A percentile compares a stretch with the other conserved stretches of the same genome.
Conservation (phyloP, 2,113 vertebrate genomes). For the Glareola pratincola region DNA sequence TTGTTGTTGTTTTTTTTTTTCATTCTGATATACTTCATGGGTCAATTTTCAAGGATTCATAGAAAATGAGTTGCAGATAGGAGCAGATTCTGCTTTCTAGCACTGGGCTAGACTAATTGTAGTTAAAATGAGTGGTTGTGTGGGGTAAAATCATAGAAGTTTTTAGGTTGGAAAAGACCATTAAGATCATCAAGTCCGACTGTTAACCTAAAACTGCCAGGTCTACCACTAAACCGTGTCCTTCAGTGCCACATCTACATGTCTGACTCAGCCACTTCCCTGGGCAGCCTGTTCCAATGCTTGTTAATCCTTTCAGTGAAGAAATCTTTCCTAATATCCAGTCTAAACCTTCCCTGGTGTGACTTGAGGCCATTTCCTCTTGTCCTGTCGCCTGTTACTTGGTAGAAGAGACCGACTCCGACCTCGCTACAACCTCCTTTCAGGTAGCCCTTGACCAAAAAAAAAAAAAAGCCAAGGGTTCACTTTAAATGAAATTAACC, state of each 20-base stretch:
- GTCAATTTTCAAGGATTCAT: background rate
- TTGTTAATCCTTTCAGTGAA: background rate
- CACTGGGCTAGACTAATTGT: background rate
- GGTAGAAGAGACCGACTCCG: background rate
- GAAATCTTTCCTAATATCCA: background rate
- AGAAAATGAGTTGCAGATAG: background rate
- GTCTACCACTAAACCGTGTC: background rate
- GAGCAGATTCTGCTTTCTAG: background rate
- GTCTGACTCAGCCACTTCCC: background rate
- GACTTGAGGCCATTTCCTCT: background rate
- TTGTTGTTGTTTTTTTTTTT: background rate
- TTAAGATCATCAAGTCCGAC: background rate
- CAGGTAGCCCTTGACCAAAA: background rate
- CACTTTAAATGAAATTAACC: background rate
- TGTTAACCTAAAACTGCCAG: background rate
- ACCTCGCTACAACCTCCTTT: background rate
- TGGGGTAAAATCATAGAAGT: background rate
- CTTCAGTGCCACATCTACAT: too few relatives aligned
- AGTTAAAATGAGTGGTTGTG: background rate
- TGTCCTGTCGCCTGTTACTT: background rate
- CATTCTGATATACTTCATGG: background rate
- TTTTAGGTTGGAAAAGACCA: background rate
- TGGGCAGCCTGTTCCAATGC: background rate
- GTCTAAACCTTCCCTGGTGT: background rate
- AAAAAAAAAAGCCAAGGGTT: background rate